These are phyloP conservation scores for Lasioglossum oenotherae DNA, from an alignment of 2,888 invertebrate genomes.

Conservation along the genomic window DNA sequence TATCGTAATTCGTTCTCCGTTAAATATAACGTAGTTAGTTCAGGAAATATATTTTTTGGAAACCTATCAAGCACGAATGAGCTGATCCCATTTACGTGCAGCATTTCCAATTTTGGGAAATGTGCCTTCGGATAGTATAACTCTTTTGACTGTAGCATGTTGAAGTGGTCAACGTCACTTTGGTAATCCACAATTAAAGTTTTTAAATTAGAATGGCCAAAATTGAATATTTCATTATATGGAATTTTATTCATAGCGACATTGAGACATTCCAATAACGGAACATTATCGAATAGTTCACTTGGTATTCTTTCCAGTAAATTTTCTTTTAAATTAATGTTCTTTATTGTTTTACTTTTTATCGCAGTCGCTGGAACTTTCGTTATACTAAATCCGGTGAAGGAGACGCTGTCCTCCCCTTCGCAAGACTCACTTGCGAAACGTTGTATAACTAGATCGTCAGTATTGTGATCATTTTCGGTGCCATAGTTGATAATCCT, in stretches of 20 bases:
- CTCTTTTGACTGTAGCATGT: accelerated
- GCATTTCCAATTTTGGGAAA: background rate
- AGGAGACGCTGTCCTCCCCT: background rate
- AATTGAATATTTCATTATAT: background rate
- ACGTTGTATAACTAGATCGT: accelerated
- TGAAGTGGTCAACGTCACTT: accelerated
- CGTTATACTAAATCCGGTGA: accelerated
- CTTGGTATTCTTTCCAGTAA: background rate
- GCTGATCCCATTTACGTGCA: background rate
- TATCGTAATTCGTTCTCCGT: background rate
- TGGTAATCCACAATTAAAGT: background rate
- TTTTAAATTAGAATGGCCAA: background rate
- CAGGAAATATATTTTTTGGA: background rate
- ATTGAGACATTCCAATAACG: background rate
- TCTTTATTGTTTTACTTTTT: background rate
- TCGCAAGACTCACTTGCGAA: background rate
- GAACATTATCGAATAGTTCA: background rate
- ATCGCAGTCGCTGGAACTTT: background rate
- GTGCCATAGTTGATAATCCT: background rate
- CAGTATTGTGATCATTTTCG: accelerated
- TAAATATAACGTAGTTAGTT: background rate
- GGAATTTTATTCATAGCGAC: background rate
- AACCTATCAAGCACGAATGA: accelerated
- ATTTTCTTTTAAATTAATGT: background rate
- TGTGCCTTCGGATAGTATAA: background rate